Conservation (phyloP, 2,888 invertebrate species). For the Corythucha ciliata region DNA sequence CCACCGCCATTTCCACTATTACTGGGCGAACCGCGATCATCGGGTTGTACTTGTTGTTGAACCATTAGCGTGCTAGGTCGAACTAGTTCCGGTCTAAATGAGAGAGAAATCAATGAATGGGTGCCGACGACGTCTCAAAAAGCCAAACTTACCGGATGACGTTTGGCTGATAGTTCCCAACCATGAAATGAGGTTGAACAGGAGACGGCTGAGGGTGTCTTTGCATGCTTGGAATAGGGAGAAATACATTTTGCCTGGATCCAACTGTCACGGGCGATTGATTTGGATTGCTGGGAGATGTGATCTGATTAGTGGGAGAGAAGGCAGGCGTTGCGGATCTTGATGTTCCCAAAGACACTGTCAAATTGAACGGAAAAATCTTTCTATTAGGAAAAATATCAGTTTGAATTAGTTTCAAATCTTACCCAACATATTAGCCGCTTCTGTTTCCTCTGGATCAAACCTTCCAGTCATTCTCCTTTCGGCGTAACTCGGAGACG, state of each 20-base stretch:
- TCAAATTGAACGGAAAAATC: constrained; percentile 37
- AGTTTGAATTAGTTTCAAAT: too few species aligned
- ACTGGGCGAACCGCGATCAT: constrained; percentile 28
- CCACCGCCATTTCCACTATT: constrained; percentile 7
- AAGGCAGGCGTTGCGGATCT: constrained; percentile 87
- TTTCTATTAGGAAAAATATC: too few species aligned
- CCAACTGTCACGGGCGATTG: constrained; percentile 59
- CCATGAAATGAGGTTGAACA: constrained; percentile 39
- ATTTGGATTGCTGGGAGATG: constrained; percentile 55
- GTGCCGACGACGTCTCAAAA: background rate
- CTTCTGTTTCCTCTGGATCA: constrained; percentile 92
- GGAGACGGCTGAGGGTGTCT: constrained; percentile 36
- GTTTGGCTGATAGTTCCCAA: constrained; percentile 37
- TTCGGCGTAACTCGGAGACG: constrained; percentile 68
- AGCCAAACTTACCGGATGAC: constrained; percentile 38
- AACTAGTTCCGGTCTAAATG: constrained; percentile 66
- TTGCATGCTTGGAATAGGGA: constrained; percentile 63
- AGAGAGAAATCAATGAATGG: constrained; percentile 28
- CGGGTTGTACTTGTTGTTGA: constrained; percentile 43
- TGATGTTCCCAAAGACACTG: constrained; percentile 86
- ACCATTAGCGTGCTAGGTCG: constrained; percentile 49
- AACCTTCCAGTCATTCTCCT: constrained; percentile 68
- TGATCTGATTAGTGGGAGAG: constrained; percentile 58
- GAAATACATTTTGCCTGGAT: constrained; percentile 77
- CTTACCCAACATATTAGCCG: constrained; percentile 87